Evolutionary conservation across 2,888 invertebrate species (phyloP).

Genomic region (Phengaris alcon): DNA sequence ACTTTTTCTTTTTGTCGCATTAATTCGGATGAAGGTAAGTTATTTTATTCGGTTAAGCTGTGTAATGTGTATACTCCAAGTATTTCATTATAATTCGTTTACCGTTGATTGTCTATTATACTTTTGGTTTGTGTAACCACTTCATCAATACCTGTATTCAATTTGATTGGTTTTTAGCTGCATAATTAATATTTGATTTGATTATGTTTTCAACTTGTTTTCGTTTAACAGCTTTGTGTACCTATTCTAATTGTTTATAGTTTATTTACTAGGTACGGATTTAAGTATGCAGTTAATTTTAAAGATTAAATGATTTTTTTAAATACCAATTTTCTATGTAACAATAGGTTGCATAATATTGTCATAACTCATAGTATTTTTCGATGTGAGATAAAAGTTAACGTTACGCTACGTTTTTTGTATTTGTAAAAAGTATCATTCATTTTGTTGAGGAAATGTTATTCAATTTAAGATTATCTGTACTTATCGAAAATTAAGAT

Average conservation of each 20-base stretch:
- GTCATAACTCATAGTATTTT: neutral
- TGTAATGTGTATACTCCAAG: conserved; percentile 40
- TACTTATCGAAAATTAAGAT: conserved; percentile 17
- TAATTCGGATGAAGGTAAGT: conserved; percentile 42
- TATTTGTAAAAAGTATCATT: conserved; percentile 11
- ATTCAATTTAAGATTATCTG: too few species aligned
- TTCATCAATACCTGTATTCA: conserved; percentile 47
- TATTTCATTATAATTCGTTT: conserved; percentile 52
- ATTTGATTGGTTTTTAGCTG: conserved; percentile 66
- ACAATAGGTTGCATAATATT: neutral
- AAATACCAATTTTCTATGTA: neutral
- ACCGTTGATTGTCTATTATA: conserved; percentile 44
- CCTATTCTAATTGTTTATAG: neutral
- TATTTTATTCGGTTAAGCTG: conserved; percentile 43
- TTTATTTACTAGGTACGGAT: neutral
- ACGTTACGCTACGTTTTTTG: neutral
- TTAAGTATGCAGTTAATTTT: too few species aligned
- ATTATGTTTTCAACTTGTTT: conserved; percentile 36
- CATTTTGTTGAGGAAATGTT: conserved; percentile 8
- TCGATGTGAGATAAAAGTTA: neutral
- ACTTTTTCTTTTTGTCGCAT: neutral
- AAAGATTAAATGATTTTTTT: too few species aligned
- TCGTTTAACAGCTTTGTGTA: neutral
- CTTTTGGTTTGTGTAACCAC: conserved; percentile 52
- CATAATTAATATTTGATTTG: conserved; percentile 54